Evolutionary conservation across 2,888 invertebrate species (phyloP).

Genomic region (Baronia brevicornis): DNA sequence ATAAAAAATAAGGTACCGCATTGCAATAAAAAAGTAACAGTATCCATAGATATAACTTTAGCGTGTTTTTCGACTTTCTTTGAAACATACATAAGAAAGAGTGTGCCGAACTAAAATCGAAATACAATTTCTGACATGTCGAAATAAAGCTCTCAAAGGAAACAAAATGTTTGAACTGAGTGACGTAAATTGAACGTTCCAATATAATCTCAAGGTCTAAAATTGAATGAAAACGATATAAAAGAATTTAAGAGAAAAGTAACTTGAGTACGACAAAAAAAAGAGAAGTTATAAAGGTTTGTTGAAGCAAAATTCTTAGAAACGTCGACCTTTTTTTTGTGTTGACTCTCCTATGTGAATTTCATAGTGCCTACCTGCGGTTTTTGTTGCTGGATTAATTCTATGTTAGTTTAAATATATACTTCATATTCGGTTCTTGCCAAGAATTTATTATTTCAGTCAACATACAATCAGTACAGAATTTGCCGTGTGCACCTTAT

Average conservation of each 20-base stretch:
- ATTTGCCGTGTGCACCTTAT: too few relatives aligned
- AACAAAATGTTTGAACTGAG: constrained; percentile 4
- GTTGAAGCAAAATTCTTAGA: constrained; percentile 43
- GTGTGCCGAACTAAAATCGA: constrained; percentile 1
- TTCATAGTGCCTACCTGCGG: constrained; percentile 41
- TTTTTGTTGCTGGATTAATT: constrained; percentile 15
- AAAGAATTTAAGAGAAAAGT: constrained; percentile 22
- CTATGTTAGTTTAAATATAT: constrained; percentile 12
- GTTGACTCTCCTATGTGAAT: constrained; percentile 30
- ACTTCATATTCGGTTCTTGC: constrained; percentile 3
- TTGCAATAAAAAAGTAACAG: too few relatives aligned
- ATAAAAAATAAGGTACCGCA: too few relatives aligned
- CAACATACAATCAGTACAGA: too few relatives aligned
- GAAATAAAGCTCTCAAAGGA: constrained; percentile 7
- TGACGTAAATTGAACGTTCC: neutral
- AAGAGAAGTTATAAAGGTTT: constrained; percentile 26
- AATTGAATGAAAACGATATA: constrained; percentile 12
- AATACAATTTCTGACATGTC: constrained; percentile 6
- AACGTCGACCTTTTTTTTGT: constrained; percentile 44
- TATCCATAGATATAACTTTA: too few relatives aligned
- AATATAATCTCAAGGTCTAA: constrained; percentile 9
- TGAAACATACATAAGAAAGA: constrained; percentile 3
- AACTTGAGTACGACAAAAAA: constrained; percentile 26
- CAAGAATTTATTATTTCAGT: too few relatives aligned
- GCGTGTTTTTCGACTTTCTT: too few relatives aligned